Conservation (phyloP, 1,140 invertebrate genomes). For the Scaptomyza montana region DNA sequence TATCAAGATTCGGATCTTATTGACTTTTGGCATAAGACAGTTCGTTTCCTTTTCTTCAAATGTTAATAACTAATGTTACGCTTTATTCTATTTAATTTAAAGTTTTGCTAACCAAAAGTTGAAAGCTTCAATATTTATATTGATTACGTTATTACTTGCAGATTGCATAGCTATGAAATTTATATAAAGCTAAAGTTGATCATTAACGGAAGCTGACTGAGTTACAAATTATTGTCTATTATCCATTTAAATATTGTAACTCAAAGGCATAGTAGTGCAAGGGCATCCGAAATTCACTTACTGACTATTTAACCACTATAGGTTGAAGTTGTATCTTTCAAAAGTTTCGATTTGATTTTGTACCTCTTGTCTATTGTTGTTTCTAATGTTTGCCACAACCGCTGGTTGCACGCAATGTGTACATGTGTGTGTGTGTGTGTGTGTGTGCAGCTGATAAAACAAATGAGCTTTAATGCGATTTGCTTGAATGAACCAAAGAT, state of each 20-base stretch:
- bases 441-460: conserved; percentile 77
- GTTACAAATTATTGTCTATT: neutral
- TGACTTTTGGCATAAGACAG: too few relatives aligned
- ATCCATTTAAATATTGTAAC: too few relatives aligned
- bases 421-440: conserved; percentile 12
- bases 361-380: conserved; percentile 32
- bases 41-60: too few relatives aligned
- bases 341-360: conserved; percentile 27
- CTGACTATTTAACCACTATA: neutral
- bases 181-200: too few relatives aligned
- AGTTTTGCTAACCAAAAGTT: too few relatives aligned
- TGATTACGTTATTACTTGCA: too few relatives aligned
- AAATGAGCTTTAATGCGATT: conserved; percentile 82
- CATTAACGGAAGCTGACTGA: neutral
- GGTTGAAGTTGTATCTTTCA: conserved; percentile 11
- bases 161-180: too few relatives aligned
- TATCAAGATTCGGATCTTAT: too few relatives aligned
- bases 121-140: too few relatives aligned
- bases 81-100: too few relatives aligned
- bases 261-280: too few relatives aligned
- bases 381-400: conserved; percentile 5
- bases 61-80: too few relatives aligned
- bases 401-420: neutral
- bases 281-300: conserved; percentile 7
- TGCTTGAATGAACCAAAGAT: conserved; percentile 63